Evolutionary conservation across 2,113 vertebrate species (phyloP).

Genomic region (Todiramphus chloris): DNA sequence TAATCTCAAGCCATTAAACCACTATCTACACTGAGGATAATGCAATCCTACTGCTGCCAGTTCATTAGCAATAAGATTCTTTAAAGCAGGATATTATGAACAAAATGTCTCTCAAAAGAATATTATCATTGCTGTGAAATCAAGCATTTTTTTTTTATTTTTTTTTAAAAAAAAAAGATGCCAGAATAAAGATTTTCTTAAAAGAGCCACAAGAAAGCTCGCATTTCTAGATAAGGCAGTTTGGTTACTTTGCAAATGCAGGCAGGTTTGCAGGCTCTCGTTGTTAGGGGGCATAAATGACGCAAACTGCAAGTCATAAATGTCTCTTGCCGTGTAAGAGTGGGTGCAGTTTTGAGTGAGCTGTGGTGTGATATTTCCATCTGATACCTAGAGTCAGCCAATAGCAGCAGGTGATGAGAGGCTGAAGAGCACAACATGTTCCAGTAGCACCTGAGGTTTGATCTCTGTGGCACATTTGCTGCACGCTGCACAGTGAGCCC

Average conservation of each 20-base stretch:
- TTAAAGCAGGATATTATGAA: neutral
- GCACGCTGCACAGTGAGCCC: neutral
- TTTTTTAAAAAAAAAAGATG: neutral
- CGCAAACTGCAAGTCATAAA: slow-evolving; percentile 31
- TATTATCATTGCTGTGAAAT: neutral
- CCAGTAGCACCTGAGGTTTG: slow-evolving; percentile 58
- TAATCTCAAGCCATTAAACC: neutral
- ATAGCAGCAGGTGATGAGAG: slow-evolving; percentile 35
- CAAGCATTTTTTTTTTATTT: neutral
- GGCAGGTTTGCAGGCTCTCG: slow-evolving; percentile 23
- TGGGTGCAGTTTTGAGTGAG: slow-evolving; percentile 46
- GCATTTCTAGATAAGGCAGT: neutral
- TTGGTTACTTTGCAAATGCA: slow-evolving; percentile 14
- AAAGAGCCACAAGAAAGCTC: neutral
- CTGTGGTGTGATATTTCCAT: slow-evolving; percentile 67
- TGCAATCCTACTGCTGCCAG: neutral
- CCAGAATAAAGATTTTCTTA: neutral
- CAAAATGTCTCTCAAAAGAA: neutral
- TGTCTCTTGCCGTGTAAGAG: slow-evolving; percentile 18
- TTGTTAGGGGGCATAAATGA: slow-evolving; percentile 40
- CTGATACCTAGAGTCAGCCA: slow-evolving; percentile 64
- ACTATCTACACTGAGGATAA: neutral
- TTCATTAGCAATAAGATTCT: neutral
- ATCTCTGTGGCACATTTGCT: slow-evolving; percentile 22
- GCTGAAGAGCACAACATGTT: slow-evolving; percentile 47